Evolutionary conservation across 2,797 vertebrate species (phyloP), one percentile per base, ranked within the genome.

Genomic region (Peromyscus eremicus): DNA sequence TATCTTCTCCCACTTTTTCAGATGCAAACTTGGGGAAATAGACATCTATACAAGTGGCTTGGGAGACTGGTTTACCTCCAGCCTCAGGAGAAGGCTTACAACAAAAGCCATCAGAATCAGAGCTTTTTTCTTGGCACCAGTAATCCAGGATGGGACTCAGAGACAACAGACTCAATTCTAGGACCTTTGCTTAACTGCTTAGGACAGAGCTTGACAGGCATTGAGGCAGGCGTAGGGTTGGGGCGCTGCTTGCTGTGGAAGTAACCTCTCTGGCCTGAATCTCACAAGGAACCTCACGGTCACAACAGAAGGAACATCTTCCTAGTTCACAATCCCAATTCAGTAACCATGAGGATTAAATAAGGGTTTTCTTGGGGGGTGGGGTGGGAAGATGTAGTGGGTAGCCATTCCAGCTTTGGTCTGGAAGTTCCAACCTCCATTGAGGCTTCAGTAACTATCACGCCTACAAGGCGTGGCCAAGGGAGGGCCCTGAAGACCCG

Each of bases 241-340:
- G 40, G 40, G 4, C 12, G 37, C 2, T 25, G 9, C 12, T 40
- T 64, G 1, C 17, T 91, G 6, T 0, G 46, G 13, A 32, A 68
- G 14, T 2, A 46, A 37, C n/a, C 77, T 34, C 1, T 92, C 87
- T 6, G 21, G 37, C n/a, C 27, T 43, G 14, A 60, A 17, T 46
- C 85, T 17, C 68, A 62, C 4, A 79, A 75, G 32, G 80, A 55
- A 76, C 76, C 11, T 29, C 16, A 70, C 37, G 25, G 27, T 77
- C 80, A 79, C 32, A 89, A 21, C 2, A 46, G 9, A 79, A 89
- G 13, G 8, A 76, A 23, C 32, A 84, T 8, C 16, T 43, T 70
- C 80, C 37, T 52, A 91, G 52, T 79, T 85, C 85, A 66, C 94
- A 88, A 49, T 5, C 13, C 17, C 73, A 96, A 49, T 80, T 90